Conservation (phyloP, 2,797 vertebrate species). For the Manis javanica region DNA sequence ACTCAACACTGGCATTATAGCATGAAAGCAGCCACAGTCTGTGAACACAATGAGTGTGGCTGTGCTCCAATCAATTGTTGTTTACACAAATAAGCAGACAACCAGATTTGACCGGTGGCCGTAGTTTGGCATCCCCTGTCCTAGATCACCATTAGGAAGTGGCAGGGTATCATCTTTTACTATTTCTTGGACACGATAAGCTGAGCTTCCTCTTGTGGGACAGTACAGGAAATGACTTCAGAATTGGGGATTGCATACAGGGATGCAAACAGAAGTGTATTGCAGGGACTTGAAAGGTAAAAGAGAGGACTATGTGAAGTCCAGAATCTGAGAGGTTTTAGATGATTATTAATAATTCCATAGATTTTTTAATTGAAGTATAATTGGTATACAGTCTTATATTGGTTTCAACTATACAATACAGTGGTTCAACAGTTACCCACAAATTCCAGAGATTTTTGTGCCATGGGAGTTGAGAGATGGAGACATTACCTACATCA, state of each 20-base stretch:
- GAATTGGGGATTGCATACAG: neutral
- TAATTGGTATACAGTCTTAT: too few relatives aligned
- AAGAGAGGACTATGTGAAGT: neutral
- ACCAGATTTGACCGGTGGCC: neutral
- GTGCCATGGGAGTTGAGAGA: neutral
- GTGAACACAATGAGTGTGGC: neutral
- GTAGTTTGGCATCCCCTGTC: neutral
- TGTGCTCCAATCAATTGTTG: neutral
- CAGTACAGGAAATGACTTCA: neutral
- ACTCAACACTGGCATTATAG: neutral
- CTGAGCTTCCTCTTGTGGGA: neutral
- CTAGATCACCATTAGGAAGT: neutral
- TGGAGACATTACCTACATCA: neutral
- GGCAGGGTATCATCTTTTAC: neutral
- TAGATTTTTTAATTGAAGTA: neutral
- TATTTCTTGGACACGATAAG: neutral
- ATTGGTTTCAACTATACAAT: too few relatives aligned
- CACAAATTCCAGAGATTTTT: neutral
- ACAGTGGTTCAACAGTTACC: too few relatives aligned
- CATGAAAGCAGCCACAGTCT: neutral
- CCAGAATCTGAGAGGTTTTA: neutral
- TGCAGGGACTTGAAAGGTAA: neutral
- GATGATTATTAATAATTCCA: neutral
- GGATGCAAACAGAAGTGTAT: neutral
- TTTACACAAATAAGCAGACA: neutral